Percentiles rank a stretch among this genome's conserved stretches.
Conservation (phyloP, 2,888 invertebrate genomes). For the Drosophila formosana region DNA sequence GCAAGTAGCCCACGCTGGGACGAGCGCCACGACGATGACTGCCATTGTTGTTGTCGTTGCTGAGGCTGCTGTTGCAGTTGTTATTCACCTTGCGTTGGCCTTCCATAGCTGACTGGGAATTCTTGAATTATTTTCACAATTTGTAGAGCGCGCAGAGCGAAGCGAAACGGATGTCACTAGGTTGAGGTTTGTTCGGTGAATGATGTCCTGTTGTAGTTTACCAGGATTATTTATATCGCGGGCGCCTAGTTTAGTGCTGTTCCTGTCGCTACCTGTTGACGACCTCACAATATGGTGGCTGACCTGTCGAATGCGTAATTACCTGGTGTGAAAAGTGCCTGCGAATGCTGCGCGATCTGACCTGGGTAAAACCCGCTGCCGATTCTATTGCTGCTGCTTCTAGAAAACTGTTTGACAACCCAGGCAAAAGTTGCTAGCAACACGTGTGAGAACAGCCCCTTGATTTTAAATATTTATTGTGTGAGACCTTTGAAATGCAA, state of each 20-base stretch:
- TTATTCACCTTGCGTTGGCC: conserved; percentile 44
- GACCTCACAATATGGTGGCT: conserved; percentile 3
- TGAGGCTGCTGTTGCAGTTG: conserved; percentile 1
- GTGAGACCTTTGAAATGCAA: conserved; percentile 55
- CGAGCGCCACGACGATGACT: conserved; percentile 58
- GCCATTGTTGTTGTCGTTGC: conserved; percentile 9
- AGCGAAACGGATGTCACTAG: conserved; percentile 39
- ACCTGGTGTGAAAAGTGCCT: conserved; percentile 52
- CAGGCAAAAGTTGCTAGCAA: conserved; percentile 16
- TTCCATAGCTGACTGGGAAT: conserved; percentile 25
- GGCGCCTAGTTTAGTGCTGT: conserved; percentile 25
- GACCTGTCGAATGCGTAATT: conserved; percentile 59
- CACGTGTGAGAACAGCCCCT: conserved; percentile 9
- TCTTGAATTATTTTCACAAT: too few relatives aligned
- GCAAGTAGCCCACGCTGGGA: conserved; percentile 64
- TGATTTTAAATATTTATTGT: conserved; percentile 52
- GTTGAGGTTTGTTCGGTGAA: conserved; percentile 57
- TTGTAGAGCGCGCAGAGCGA: background rate
- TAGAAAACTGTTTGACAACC: conserved; percentile 41
- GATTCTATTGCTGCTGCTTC: background rate
- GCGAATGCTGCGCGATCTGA: background rate
- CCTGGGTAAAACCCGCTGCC: conserved; percentile 49
- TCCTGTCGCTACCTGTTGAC: conserved; percentile 38
- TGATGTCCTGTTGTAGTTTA: conserved; percentile 66
- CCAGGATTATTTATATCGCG: conserved; percentile 73